Evolutionary conservation across 2,888 invertebrate species (phyloP).

Genomic region (Rotaria macrura): DNA sequence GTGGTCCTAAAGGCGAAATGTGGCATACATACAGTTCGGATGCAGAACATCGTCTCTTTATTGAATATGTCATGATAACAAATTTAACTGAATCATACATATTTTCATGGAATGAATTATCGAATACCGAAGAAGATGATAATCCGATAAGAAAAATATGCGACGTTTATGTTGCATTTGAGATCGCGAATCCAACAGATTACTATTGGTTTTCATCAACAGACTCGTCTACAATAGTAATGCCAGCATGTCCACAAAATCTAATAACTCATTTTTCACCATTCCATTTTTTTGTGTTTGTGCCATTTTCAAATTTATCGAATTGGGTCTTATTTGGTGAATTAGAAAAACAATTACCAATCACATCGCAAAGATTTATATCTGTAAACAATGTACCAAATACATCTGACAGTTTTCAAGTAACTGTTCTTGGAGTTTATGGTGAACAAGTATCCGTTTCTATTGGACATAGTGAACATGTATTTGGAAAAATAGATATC

Average conservation of each 20-base stretch:
- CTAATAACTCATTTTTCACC: background rate
- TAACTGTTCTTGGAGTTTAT: background rate
- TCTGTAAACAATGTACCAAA: background rate
- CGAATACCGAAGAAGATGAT: background rate
- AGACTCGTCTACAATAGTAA: background rate
- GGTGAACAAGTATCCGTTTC: background rate
- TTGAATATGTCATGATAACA: slow-evolving; percentile 5
- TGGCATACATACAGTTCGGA: slow-evolving; percentile 39
- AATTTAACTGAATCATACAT: background rate
- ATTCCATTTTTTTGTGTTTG: background rate
- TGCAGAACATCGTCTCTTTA: background rate
- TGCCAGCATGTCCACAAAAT: background rate
- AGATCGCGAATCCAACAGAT: background rate
- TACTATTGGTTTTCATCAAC: slow-evolving; percentile 13
- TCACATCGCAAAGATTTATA: background rate
- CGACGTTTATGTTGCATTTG: background rate
- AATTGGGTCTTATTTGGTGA: slow-evolving; percentile 14
- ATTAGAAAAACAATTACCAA: background rate
- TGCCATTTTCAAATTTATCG: background rate
- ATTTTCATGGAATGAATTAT: slow-evolving; percentile 1
- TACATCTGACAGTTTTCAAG: background rate
- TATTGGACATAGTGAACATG: background rate
- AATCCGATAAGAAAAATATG: background rate
- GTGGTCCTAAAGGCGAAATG: slow-evolving; percentile 40
- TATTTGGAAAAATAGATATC: background rate